Evolutionary conservation across 2,888 invertebrate genomes (phyloP).

Genomic region (Scaptomyza tumidula): DNA sequence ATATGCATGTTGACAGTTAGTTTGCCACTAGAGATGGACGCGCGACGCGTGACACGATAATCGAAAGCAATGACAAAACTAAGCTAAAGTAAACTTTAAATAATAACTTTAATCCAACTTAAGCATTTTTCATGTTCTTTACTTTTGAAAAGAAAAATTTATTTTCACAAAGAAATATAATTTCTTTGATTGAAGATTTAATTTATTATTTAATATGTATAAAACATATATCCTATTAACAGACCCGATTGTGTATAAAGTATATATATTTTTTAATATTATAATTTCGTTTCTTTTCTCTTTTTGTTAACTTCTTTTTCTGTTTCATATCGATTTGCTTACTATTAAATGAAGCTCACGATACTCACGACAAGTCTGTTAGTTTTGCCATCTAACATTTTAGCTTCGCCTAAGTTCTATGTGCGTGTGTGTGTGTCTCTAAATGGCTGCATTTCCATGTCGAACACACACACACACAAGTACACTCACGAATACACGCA

Average conservation of each 20-base stretch:
- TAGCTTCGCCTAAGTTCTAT: conserved; percentile 10
- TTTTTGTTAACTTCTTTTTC: neutral
- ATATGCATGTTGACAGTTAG: conserved; percentile 46
- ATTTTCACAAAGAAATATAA: no score
- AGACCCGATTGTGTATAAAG: no score
- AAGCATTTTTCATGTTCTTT: neutral
- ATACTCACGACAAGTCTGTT: neutral
- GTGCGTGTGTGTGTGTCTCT: conserved; percentile 38
- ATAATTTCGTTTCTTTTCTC: neutral
- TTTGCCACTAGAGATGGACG: conserved; percentile 29
- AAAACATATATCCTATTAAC: no score
- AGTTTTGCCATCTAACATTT: conserved; percentile 4
- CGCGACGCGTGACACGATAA: conserved; percentile 12
- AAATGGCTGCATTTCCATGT: conserved; percentile 64
- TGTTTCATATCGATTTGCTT: neutral
- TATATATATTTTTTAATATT: neutral
- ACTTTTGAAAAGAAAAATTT: neutral
- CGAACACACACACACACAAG: conserved; percentile 28
- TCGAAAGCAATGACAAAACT: neutral
- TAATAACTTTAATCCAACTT: no score
- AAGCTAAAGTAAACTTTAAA: no score
- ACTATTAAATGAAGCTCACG: neutral
- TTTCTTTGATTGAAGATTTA: no score
- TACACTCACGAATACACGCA: conserved; percentile 2
- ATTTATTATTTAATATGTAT: no score